Base-by-base conservation (phyloP, 2,797 vertebrate genomes). In the Mus spretus region DNA sequence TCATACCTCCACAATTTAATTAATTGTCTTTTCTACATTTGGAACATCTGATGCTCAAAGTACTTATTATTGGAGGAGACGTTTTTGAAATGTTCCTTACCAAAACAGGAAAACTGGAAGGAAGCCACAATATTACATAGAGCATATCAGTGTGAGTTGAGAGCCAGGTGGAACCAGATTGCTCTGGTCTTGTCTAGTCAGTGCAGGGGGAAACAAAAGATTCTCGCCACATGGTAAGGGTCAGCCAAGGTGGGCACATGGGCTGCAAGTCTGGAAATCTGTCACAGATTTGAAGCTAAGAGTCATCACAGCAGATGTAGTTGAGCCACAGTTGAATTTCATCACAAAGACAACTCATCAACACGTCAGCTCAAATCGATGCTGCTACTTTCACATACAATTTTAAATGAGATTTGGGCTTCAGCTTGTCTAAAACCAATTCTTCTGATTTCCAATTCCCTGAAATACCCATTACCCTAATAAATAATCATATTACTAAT, bases 401-500 rank as follows among this genome's bases (percentile, higher is more conserved):
- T 3, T 37, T 19, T 59, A 50, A 81, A 37, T 81, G 31, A 78
- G 40, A 44, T 53, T 28, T 92, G 59, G 74, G 47, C 11, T 5
- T 81, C 26, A 57, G 55, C 72, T 94, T 6, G 44, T 87, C 72
- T 90, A 82, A 93, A 93, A 93, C 7, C 12, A 86, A 12, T 90
- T 93, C 22, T 85, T 6, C 28, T 93, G 84, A 94, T 81, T 20
- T 31, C 19, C 24, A 85, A 17, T 79, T 6, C 14, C n/a, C 2
- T 10, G 20, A 79, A 91, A 63, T 6, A 57, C 7, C 44, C 34
- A 79, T 95, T 85, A 82, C 31, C 55, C 12, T 96, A 86, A 95
- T 81, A 89, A 63, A 92, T 61, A 82, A n/a, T 85, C 37, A 17
- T 67, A 86, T 63, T 94, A 9, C 70, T 77, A 95, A 94, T 80